Conservation (phyloP, 1,140 invertebrate species). For the Drosophila navojoa region DNA sequence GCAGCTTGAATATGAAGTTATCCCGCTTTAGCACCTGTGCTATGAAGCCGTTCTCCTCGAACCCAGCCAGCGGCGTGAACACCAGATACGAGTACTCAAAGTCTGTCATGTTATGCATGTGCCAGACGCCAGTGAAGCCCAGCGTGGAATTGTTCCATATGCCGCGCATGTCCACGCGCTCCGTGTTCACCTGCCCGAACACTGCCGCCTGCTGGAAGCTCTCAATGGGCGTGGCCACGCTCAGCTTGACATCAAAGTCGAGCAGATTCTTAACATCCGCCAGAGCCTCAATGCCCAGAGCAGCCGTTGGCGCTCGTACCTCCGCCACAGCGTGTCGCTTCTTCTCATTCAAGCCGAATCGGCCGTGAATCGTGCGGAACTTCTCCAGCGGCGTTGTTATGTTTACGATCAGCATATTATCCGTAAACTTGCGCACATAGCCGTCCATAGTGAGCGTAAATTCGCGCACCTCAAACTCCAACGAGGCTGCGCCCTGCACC, state of each 20-base stretch:
- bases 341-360: constrained; percentile 88
- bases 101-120: constrained; percentile 87
- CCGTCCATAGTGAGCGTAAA: constrained; percentile 87
- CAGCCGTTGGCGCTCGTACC: constrained; percentile 87
- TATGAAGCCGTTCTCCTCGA: constrained; percentile 90
- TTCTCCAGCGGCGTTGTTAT: constrained; percentile 89
- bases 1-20: constrained; percentile 88
- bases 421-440: constrained; percentile 87
- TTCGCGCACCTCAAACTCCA: constrained; percentile 88
- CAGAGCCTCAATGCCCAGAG: constrained; percentile 88
- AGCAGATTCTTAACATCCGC: constrained; percentile 85
- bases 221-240: constrained; percentile 89
- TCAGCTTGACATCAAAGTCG: constrained; percentile 89
- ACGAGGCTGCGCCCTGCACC: constrained; percentile 87
- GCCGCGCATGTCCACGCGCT: constrained; percentile 87
- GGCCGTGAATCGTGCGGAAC: constrained; percentile 86
- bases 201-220: constrained; percentile 86
- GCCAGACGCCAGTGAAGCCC: constrained; percentile 91
- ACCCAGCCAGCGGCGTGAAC: constrained; percentile 89
- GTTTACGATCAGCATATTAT: constrained; percentile 88
- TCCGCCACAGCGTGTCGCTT: constrained; percentile 89
- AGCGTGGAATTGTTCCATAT: constrained; percentile 90
- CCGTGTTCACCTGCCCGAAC: constrained; percentile 63
- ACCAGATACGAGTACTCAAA: constrained; percentile 91
- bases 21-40: constrained; percentile 87